Evolutionary conservation across 2,113 vertebrate genomes (phyloP).

Genomic region (Pionites leucogaster): DNA sequence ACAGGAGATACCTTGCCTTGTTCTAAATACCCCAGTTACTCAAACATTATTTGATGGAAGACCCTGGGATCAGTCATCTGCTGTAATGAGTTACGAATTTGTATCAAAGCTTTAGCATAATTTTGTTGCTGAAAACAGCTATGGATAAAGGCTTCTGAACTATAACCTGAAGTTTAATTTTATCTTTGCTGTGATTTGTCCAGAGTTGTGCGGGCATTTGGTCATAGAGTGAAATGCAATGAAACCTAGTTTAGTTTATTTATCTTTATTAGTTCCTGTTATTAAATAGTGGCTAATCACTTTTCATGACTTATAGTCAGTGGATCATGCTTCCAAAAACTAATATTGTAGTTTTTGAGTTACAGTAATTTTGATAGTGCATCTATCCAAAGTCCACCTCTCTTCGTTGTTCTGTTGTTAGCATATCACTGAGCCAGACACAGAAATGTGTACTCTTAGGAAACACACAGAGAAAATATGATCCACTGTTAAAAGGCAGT

Average conservation of each 20-base stretch:
- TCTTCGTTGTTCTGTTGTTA: neutral
- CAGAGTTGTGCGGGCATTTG: neutral
- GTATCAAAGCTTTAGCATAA: neutral
- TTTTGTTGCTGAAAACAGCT: neutral
- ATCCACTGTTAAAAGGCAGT: neutral
- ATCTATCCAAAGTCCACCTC: neutral
- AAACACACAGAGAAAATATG: neutral
- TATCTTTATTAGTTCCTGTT: neutral
- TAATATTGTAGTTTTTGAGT: neutral
- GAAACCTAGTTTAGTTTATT: neutral
- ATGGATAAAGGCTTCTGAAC: neutral
- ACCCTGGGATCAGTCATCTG: neutral
- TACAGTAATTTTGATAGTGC: fast-evolving
- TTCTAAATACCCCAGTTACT: neutral
- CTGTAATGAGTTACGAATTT: neutral
- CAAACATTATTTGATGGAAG: neutral
- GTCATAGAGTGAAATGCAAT: neutral
- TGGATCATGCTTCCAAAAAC: neutral
- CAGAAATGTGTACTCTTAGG: neutral
- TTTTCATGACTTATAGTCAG: neutral
- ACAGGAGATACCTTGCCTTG: neutral
- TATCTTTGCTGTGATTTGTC: neutral
- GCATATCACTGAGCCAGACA: neutral
- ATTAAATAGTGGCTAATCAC: neutral
- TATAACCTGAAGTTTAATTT: neutral